These are phyloP conservation scores for Chionis minor DNA, from an alignment of 2,113 vertebrate species.

Conservation along the genomic window DNA sequence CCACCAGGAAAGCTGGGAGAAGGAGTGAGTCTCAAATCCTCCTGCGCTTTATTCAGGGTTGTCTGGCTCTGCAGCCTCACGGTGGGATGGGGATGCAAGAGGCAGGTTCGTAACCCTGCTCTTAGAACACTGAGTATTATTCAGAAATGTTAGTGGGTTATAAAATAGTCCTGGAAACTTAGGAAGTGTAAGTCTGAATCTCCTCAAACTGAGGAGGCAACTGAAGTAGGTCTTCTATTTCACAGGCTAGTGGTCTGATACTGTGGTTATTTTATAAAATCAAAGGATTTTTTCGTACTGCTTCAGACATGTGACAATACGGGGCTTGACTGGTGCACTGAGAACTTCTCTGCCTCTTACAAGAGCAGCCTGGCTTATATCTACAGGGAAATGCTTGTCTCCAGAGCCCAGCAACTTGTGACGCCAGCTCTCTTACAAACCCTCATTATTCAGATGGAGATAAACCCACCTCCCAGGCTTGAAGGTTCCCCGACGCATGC, in stretches of 20 bases:
- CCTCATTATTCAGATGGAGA: neutral
- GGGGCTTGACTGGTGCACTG: neutral
- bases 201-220: neutral
- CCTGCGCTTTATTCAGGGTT: neutral
- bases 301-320: constrained; percentile 9
- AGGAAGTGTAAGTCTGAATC: neutral
- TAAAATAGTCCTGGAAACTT: neutral
- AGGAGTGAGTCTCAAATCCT: neutral
- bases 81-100: neutral
- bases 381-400: constrained; percentile 23
- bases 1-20: neutral
- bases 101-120: neutral
- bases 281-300: neutral
- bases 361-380: constrained; percentile 11
- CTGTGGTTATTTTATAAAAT: constrained; percentile 16
- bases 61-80: neutral
- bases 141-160: neutral
- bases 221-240: constrained; percentile 37
- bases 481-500: constrained; percentile 1
- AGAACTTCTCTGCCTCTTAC: constrained; percentile 26
- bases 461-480: constrained; percentile 44
- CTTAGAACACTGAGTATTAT: neutral
- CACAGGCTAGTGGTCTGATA: constrained; percentile 13
- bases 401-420: constrained; percentile 20
- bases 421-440: constrained; percentile 39